phyloP scores from a whole-genome alignment of 1,140 invertebrate species.

The Drosophila suzukii region DNA sequence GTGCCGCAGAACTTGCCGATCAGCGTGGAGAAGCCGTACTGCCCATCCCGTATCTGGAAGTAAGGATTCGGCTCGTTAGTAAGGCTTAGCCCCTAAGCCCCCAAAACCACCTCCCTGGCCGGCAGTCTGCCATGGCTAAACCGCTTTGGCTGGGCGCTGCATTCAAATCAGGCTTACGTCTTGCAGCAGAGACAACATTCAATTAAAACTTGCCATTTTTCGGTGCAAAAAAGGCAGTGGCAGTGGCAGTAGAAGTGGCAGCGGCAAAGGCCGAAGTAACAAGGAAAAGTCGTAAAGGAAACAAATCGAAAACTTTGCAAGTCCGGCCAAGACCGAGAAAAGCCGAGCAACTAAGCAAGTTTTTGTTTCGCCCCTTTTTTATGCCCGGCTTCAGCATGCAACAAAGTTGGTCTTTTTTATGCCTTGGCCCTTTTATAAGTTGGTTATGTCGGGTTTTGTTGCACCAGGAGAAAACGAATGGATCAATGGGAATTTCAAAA shows the following conservation, averaged over 20 bases:
- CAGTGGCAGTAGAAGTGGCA: background rate
- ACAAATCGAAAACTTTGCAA: constrained; percentile 60
- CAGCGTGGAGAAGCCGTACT: constrained; percentile 91
- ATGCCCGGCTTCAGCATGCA: constrained; percentile 20
- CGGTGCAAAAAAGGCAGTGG: constrained; percentile 2
- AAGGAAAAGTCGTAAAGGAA: constrained; percentile 41
- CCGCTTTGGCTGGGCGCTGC: constrained; percentile 17
- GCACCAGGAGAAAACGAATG: background rate
- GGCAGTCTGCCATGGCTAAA: constrained; percentile 6
- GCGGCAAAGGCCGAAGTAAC: background rate
- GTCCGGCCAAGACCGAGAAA: constrained; percentile 10
- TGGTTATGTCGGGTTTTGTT: constrained; percentile 11
- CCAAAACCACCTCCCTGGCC: background rate
- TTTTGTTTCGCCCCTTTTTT: constrained; percentile 17
- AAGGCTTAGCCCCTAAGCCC: no score
- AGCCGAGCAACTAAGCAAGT: constrained; percentile 44
- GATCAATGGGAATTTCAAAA: background rate
- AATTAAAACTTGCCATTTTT: constrained; percentile 71
- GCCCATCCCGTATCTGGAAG: constrained; percentile 88
- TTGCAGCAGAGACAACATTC: constrained; percentile 61
- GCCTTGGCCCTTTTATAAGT: constrained; percentile 21
- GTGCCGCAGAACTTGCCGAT: constrained; percentile 90
- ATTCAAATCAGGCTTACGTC: constrained; percentile 46
- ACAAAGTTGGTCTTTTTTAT: constrained; percentile 43
- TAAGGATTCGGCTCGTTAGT: constrained; percentile 6